Conservation (phyloP, 2,113 vertebrate species). For the Python bivittatus region DNA sequence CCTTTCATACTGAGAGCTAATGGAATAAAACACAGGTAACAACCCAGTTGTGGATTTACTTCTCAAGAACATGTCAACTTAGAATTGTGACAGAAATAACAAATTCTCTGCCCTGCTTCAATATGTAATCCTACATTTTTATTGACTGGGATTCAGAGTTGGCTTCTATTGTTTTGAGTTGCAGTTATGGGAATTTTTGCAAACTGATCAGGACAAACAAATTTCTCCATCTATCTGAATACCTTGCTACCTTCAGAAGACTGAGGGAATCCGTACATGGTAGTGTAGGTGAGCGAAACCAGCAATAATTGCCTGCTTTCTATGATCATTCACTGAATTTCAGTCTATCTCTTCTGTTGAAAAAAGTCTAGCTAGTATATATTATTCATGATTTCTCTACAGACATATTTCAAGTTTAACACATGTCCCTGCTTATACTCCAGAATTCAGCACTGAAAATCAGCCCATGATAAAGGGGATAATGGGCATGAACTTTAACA, state of each 20-base stretch:
- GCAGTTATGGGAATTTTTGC: neutral
- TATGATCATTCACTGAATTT: neutral
- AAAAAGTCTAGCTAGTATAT: neutral
- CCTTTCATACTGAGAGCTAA: neutral
- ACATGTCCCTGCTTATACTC: neutral
- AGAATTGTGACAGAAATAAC: neutral
- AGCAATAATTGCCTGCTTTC: neutral
- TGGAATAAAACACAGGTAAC: neutral
- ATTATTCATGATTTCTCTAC: neutral
- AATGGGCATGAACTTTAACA: neutral
- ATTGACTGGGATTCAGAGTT: neutral
- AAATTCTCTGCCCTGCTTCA: neutral
- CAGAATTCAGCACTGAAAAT: neutral
- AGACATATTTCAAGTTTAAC: neutral
- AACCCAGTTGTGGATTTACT: neutral
- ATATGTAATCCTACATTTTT: neutral
- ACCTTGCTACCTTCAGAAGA: neutral
- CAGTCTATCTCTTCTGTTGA: neutral
- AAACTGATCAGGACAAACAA: neutral
- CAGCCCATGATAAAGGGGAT: neutral
- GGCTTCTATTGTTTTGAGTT: neutral
- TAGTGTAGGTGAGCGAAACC: neutral
- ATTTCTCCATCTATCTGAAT: neutral
- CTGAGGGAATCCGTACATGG: neutral
- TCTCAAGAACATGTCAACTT: neutral